Conservation (phyloP, 2,888 invertebrate genomes). For the Deroplatys truncata region DNA sequence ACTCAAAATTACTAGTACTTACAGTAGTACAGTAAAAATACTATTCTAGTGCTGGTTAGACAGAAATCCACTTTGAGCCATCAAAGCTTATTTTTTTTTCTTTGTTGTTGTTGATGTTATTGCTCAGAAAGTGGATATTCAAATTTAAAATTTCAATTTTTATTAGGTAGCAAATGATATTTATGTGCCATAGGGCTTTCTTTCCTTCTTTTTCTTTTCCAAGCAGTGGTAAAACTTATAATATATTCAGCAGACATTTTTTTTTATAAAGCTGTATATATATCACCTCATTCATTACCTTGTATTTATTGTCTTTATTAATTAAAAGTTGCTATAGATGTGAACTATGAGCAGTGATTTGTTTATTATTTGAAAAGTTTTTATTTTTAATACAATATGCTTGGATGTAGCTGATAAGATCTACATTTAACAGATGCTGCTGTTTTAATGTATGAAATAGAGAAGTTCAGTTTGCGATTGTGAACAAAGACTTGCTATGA, state of each 20-base stretch:
- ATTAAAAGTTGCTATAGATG: neutral
- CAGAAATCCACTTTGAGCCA: neutral
- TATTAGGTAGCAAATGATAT: neutral
- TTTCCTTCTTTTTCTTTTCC: neutral
- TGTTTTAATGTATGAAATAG: neutral
- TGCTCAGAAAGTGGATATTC: neutral
- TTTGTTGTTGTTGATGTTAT: slow-evolving; percentile 4
- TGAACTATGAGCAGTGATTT: neutral
- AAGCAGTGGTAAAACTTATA: neutral
- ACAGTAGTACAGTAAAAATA: slow-evolving; percentile 20
- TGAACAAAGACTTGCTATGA: neutral
- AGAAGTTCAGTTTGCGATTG: neutral
- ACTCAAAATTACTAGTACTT: slow-evolving; percentile 19
- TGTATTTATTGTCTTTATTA: neutral
- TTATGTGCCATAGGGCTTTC: neutral
- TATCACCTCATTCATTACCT: neutral
- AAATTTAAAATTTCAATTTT: neutral
- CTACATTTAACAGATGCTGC: neutral
- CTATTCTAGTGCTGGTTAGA: slow-evolving; percentile 5
- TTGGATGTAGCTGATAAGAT: neutral
- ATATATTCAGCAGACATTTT: neutral
- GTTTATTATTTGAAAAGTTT: neutral
- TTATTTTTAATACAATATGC: neutral
- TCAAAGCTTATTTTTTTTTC: neutral
- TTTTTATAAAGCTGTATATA: neutral